Base-by-base conservation (phyloP, 2,888 invertebrate genomes). In the Diarsia mendica region DNA sequence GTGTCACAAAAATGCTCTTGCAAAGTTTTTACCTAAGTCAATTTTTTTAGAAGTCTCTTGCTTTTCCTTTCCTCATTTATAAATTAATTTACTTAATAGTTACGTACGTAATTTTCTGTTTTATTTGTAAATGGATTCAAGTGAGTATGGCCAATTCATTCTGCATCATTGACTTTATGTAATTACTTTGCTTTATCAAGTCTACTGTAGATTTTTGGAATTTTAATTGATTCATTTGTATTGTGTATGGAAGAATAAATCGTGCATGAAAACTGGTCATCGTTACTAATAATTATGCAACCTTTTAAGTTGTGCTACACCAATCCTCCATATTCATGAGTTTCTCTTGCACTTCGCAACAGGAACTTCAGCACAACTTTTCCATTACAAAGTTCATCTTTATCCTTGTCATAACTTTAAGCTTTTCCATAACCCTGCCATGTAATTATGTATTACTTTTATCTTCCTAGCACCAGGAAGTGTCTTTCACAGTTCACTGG, bases 401-500 rank as follows among this genome's bases (percentile, higher is more conserved):
- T n/a, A 15, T 67, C 15, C 8, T 15, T 18, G 13, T 48, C 33
- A n/a, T 15, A 65, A 75, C 18, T 51, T 44, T 4, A 67, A 63
- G 44, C n/a, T 63, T n/a, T 63, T 13, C 44, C 11, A 3, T 33
- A 55, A 39, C 48, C 48, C 46, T 20, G n/a, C 15, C 9, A 13
- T 44, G 10, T 20, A 39, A 82, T 48, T 65, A 63, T 67, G 49
- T 75, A 46, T 61, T 44, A 60, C 8, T 58, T 67, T 67, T 67
- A 74, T 69, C 68, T 60, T 23, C 28, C 2, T 15, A 28, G 10
- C 28, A 49, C 55, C 68, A 75, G 77, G 67, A 82, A 77, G 66
- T 20, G n/a, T 66, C 65, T n/a, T 80, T 72, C 71, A 82, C 84
- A 69, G 84, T 66, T 75, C 75, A 84, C 39, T 82, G 80, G 65